Percentiles rank a stretch among this genome's conserved stretches.
Evolutionary conservation across 2,888 invertebrate species (phyloP).

Genomic region (Hemithea aestivaria): DNA sequence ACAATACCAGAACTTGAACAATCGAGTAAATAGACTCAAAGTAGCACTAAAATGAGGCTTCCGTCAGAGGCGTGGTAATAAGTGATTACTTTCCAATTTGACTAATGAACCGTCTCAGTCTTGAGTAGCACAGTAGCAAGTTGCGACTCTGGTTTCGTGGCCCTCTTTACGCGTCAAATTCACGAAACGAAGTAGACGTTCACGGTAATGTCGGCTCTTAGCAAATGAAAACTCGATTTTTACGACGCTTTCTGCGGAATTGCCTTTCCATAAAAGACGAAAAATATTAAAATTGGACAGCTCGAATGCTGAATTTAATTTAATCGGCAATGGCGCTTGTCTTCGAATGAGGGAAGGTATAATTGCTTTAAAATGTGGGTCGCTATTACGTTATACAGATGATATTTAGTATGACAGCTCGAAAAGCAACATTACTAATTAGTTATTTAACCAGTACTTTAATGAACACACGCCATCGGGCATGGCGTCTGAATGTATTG

Average conservation of each 20-base stretch:
- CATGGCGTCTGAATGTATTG: no score
- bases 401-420: no score
- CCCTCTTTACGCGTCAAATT: constrained; percentile 40
- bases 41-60: constrained; percentile 7
- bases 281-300: constrained; percentile 42
- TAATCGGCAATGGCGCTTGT: constrained; percentile 3
- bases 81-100: constrained; percentile 19
- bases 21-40: constrained; percentile 18
- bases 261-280: constrained; percentile 40
- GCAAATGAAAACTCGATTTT: constrained; percentile 68
- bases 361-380: not conserved
- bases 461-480: no score
- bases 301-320: constrained; percentile 21
- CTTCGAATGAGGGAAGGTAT: constrained; percentile 6
- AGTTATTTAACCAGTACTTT: no score
- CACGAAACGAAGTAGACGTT: constrained; percentile 46
- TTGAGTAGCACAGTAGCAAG: constrained; percentile 3
- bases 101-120: constrained; percentile 24
- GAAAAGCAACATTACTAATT: no score
- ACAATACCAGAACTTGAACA: constrained; percentile 11
- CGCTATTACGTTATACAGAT: no score
- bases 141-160: constrained; percentile 14
- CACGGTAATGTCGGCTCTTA: constrained; percentile 55
- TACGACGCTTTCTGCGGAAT: constrained; percentile 62
- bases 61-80: constrained; percentile 1